A percentile compares a stretch with the other conserved stretches of the same genome.
These are phyloP conservation scores for Cephonodes hylas DNA, from an alignment of 2,888 invertebrate species.

Conservation along the genomic window DNA sequence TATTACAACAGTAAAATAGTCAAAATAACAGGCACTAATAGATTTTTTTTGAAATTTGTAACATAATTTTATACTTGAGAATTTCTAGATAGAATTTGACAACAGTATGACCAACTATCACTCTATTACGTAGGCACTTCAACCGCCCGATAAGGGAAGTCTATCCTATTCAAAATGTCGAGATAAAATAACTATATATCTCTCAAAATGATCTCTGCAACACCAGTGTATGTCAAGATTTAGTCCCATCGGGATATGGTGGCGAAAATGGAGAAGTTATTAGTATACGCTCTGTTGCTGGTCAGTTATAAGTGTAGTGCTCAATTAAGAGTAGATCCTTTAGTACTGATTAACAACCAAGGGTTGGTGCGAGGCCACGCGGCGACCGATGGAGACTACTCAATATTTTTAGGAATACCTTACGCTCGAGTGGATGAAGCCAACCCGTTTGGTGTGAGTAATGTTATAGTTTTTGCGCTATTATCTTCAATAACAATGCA, in stretches of 20 bases:
- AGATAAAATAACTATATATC: constrained; percentile 48
- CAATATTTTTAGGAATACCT: constrained; percentile 67
- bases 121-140: constrained; percentile 31
- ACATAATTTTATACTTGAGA: neutral
- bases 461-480: neutral
- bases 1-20: constrained; percentile 17
- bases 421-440: constrained; percentile 60
- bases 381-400: constrained; percentile 62
- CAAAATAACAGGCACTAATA: neutral
- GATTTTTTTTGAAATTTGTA: neutral
- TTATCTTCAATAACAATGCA: constrained; percentile 8
- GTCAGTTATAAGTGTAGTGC: constrained; percentile 30
- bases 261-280: constrained; percentile 31
- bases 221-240: constrained; percentile 16
- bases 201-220: constrained; percentile 20
- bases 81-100: constrained; percentile 21
- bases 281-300: constrained; percentile 29
- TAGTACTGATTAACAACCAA: constrained; percentile 59
- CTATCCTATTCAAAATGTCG: constrained; percentile 42
- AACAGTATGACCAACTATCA: neutral
- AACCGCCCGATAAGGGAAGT: constrained; percentile 33
- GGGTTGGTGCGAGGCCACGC: constrained; percentile 65
- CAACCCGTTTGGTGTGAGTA: constrained; percentile 74
- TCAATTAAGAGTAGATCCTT: constrained; percentile 60
- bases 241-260: constrained; percentile 8